Conservation (phyloP, 2,888 invertebrate species). For the Caenorhabditis drosophilae region DNA sequence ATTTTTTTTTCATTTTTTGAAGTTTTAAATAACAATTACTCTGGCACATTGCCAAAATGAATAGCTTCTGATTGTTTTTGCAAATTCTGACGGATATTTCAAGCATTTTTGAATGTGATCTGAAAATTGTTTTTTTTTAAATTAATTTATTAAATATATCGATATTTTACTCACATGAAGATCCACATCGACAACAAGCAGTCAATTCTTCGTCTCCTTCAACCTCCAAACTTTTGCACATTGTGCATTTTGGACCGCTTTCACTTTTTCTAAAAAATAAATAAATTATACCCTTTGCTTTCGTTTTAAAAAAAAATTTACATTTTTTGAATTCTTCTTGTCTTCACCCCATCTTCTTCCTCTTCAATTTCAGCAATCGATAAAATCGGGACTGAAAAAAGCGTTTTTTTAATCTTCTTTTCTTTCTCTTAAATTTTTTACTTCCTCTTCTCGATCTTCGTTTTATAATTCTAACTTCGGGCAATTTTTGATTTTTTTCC, state of each 20-base stretch:
- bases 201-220: not conserved
- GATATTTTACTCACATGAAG: not conserved
- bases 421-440: too few relatives aligned
- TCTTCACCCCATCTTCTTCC: constrained; percentile 4
- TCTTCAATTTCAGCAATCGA: not conserved
- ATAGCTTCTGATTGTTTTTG: not conserved
- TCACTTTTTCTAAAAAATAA: not conserved
- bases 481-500: too few relatives aligned
- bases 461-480: too few relatives aligned
- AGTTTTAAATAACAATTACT: not conserved
- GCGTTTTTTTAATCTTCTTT: too few relatives aligned
- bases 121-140: not conserved
- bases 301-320: not conserved
- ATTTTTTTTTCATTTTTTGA: too few relatives aligned
- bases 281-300: too few relatives aligned
- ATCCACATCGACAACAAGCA: not conserved
- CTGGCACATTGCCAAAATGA: constrained; percentile 1
- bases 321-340: constrained; percentile 5
- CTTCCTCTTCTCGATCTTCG: too few relatives aligned
- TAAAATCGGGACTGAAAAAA: too few relatives aligned
- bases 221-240: not conserved
- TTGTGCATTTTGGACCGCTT: not conserved
- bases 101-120: constrained; percentile 3
- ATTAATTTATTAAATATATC: not conserved
- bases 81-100: constrained; percentile 2